These are phyloP conservation scores for Paracyclopina nana DNA, from an alignment of 1,140 invertebrate genomes.

Conservation along the genomic window DNA sequence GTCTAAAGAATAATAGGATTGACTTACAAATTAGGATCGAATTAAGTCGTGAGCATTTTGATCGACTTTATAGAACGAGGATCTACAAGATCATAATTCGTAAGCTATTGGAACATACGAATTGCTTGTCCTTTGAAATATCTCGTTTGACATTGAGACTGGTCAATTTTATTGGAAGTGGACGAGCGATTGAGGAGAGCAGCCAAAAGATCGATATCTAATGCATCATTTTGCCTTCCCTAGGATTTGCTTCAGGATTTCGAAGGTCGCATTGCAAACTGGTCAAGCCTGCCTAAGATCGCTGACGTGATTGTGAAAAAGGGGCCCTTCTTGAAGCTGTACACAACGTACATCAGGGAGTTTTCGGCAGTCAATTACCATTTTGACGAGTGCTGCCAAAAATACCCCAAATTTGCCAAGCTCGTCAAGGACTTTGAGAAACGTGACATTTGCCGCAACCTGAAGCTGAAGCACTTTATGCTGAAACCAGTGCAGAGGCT, in stretches of 20 bases:
- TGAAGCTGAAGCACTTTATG: conserved; percentile 48
- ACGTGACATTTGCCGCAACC: conserved; percentile 37
- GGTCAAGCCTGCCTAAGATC: conserved; percentile 38
- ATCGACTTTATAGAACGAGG: too few relatives aligned
- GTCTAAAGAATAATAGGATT: too few relatives aligned
- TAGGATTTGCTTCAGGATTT: conserved; percentile 42
- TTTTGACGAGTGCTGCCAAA: conserved; percentile 39
- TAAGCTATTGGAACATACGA: too few relatives aligned
- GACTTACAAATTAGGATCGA: too few relatives aligned
- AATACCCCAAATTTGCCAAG: conserved; percentile 38
- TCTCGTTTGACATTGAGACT: too few relatives aligned
- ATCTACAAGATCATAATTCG: too few relatives aligned
- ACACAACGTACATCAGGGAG: conserved; percentile 46
- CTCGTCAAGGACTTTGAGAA: conserved; percentile 44
- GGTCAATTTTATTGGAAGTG: too few relatives aligned
- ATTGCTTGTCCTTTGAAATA: too few relatives aligned
- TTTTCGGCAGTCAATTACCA: conserved; percentile 40
- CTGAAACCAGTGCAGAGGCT: conserved; percentile 52
- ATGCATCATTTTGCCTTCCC: too few relatives aligned
- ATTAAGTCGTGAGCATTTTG: too few relatives aligned
- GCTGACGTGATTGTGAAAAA: conserved; percentile 53
- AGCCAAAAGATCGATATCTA: too few relatives aligned
- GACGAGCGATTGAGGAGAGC: too few relatives aligned
- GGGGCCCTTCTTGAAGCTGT: conserved; percentile 52
- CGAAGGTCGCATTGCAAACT: conserved; percentile 37